Evolutionary conservation across 1,140 invertebrate genomes (phyloP).

Genomic region (Archivesica marissinica): DNA sequence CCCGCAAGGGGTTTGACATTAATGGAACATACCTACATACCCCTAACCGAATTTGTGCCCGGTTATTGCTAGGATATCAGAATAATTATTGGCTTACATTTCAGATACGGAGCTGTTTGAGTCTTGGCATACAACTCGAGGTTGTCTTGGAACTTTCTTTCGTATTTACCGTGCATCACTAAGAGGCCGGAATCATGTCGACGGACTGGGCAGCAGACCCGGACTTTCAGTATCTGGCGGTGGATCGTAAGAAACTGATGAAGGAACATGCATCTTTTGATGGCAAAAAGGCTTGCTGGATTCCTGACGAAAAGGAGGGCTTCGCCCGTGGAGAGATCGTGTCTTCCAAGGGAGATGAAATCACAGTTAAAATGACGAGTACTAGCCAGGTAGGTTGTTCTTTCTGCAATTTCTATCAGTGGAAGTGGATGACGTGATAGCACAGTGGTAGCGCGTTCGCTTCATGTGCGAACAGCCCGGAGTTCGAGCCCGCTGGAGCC

Average conservation of each 20-base stretch:
- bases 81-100: background rate
- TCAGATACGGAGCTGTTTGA: conserved; percentile 28
- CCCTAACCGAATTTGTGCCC: background rate
- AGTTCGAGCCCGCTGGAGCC: too few species aligned
- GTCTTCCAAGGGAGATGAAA: conserved; percentile 98
- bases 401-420: too few species aligned
- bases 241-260: conserved; percentile 81
- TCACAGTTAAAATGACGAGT: conserved; percentile 89
- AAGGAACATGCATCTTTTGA: conserved; percentile 88
- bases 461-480: too few species aligned
- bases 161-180: background rate
- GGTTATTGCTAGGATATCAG: too few species aligned
- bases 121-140: conserved; percentile 20
- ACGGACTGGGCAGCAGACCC: conserved; percentile 70
- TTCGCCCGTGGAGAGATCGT: conserved; percentile 98
- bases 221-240: conserved; percentile 81
- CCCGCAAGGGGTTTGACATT: background rate
- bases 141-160: conserved; percentile 33
- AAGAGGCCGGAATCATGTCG: conserved; percentile 5
- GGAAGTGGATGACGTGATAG: too few species aligned
- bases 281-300: conserved; percentile 99
- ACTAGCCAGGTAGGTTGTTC: conserved; percentile 71
- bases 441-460: too few species aligned
- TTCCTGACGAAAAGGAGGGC: conserved; percentile 98
- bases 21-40: background rate